Evolutionary conservation across 1,140 invertebrate genomes (phyloP).

Genomic region (Macrotrachela quadricornifera): DNA sequence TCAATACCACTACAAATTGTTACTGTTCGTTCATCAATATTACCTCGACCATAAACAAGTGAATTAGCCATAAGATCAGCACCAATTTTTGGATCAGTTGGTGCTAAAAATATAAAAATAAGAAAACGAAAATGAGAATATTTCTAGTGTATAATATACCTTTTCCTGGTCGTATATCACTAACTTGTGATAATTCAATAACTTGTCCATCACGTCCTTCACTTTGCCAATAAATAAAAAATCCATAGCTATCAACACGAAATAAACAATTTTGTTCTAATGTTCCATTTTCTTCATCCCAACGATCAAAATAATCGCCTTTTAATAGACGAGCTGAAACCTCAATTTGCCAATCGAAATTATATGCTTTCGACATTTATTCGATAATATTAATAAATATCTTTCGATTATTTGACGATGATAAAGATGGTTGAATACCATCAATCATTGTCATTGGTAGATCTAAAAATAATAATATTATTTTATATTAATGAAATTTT

Average conservation of each 20-base stretch:
- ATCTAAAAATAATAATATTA: too few relatives aligned
- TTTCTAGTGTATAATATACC: too few relatives aligned
- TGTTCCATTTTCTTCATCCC: slow-evolving; percentile 81
- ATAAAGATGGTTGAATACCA: too few relatives aligned
- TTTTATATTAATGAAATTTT: too few relatives aligned
- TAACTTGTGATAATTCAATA: slow-evolving; percentile 84
- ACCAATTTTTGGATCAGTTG: too few relatives aligned
- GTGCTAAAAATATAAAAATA: too few relatives aligned
- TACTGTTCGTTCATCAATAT: slow-evolving; percentile 75
- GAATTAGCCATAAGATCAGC: slow-evolving; percentile 1
- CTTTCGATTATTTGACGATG: too few relatives aligned
- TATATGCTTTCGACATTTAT: slow-evolving; percentile 76
- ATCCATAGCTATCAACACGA: slow-evolving; percentile 91
- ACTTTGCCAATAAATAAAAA: slow-evolving; percentile 97
- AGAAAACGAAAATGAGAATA: too few relatives aligned
- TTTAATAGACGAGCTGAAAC: slow-evolving; percentile 64
- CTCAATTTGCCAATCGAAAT: slow-evolving; percentile 88
- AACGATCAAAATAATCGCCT: slow-evolving; percentile 70
- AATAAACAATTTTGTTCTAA: slow-evolving; percentile 67
- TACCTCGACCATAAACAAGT: slow-evolving; percentile 32
- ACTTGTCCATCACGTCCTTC: slow-evolving; percentile 80
- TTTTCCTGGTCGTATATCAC: slow-evolving; percentile 62
- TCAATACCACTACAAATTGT: slow-evolving; percentile 95
- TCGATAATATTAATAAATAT: too few relatives aligned
- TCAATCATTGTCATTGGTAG: too few relatives aligned